Percentiles rank a stretch among this genome's conserved stretches.
phyloP scores from a whole-genome alignment of 2,797 vertebrate genomes.

The Mycteria americana region DNA sequence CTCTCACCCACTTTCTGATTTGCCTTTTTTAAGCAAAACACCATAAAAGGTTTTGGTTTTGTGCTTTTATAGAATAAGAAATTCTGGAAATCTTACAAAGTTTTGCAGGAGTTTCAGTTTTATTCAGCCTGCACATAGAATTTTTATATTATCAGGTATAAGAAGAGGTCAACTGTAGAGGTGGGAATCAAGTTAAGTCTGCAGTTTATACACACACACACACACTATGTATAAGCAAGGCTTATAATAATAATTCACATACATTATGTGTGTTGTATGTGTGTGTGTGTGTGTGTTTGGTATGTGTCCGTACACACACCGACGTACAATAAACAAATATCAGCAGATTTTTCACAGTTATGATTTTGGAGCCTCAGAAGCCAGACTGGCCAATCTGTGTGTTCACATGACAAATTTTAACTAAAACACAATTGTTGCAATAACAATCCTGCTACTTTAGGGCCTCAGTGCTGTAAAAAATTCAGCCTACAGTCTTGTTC shows the following conservation, averaged over 20 bases:
- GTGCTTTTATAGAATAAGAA: background rate
- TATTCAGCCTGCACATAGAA: background rate
- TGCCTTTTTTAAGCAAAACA: background rate
- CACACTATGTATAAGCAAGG: background rate
- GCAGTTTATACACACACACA: background rate
- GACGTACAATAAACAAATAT: background rate
- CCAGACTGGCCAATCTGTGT: background rate
- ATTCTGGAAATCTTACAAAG: background rate
- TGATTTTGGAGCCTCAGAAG: background rate
- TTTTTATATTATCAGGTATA: background rate
- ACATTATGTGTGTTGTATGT: background rate
- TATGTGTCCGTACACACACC: background rate
- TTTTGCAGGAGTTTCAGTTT: background rate
- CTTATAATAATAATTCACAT: background rate
- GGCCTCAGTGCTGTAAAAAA: background rate
- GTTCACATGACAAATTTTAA: background rate
- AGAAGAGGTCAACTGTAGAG: background rate
- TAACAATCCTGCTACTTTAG: background rate
- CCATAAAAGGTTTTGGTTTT: background rate
- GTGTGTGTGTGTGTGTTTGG: rapidly evolving
- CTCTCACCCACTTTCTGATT: background rate
- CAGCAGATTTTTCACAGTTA: background rate
- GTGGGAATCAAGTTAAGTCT: background rate
- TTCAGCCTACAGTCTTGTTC: background rate
- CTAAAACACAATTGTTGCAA: background rate